Evolutionary conservation across 2,113 vertebrate species (phyloP), one percentile per base, ranked within the genome.

Genomic region (Clupea harengus): DNA sequence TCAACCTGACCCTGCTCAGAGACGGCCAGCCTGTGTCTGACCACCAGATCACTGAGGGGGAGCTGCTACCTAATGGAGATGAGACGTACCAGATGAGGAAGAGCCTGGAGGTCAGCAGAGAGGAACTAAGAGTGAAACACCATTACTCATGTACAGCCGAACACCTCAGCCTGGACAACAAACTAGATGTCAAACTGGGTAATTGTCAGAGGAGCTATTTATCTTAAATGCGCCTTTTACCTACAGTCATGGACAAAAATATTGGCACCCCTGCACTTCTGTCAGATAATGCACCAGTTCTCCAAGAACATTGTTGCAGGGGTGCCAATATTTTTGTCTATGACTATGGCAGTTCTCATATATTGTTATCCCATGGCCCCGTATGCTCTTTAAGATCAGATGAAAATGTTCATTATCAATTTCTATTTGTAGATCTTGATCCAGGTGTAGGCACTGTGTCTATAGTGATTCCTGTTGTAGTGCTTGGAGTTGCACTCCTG

Each of bases 51-150:
- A 64, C 60, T 64, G 60, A 20, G 60, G 60, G 60, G 52, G 50
- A 47, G n/a, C 75, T 81, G 82, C 78, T 87, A 45, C 86, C 83
- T 78, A 87, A 87, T 10, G 78, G 75, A 45, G 82, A 87, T 81
- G 86, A 45, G 44, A 83, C 72, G 5, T 84, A 84, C 83, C 81
- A 87, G 81, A 49, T 67, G 64, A 83, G 86, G 47, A 84, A 83
- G 50, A 84, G 39, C 45, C 49, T 60, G 82, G 60, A n/a, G 46
- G 15, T 81, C 64, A 82, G 81, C 22, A 1, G 22, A 7, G 80
- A 45, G 20, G 60, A 64, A 22, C 22, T 64, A 10, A 52, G 50
- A 39, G 0, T 15, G 10, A 0, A 75, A 0, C 28, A 75, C 11
- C 25, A 32, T 9, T 75, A 75, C 67, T 15, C 25, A 8, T 75